These are phyloP conservation scores for Redunca redunca DNA, from an alignment of 2,113 vertebrate genomes.

Conservation along the genomic window DNA sequence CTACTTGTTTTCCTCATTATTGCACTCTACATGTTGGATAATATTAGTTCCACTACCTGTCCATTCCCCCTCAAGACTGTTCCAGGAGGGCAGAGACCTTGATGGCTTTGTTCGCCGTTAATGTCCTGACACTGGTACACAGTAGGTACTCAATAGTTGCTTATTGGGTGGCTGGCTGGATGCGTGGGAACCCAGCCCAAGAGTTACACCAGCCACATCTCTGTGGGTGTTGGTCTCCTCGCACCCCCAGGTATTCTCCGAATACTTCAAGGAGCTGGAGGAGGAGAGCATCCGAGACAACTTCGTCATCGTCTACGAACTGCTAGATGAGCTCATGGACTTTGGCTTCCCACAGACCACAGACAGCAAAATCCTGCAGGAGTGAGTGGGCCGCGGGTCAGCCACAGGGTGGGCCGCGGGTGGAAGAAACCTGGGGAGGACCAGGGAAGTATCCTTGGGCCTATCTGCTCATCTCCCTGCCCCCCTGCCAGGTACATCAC, in stretches of 20 bases:
- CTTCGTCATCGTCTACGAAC: conserved; percentile 94
- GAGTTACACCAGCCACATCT: not conserved
- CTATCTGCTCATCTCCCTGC: not conserved
- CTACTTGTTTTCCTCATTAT: not conserved
- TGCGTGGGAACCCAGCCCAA: not conserved
- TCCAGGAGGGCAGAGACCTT: no score
- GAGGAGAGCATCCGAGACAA: conserved; percentile 97
- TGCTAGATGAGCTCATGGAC: conserved; percentile 96
- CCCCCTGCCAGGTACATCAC: conserved; percentile 89
- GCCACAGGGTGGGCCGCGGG: fast-evolving
- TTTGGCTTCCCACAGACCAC: conserved; percentile 97
- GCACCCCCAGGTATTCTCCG: conserved; percentile 87
- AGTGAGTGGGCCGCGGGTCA: conserved; percentile 79
- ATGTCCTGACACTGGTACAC: not conserved
- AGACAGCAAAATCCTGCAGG: conserved; percentile 95
- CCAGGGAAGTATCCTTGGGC: no score
- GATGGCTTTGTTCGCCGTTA: not conserved
- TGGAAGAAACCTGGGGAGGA: not conserved
- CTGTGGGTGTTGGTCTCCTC: not conserved
- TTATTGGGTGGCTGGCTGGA: not conserved
- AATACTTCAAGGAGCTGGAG: conserved; percentile 97
- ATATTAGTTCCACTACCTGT: not conserved
- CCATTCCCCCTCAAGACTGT: not conserved
- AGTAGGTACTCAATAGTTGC: not conserved
- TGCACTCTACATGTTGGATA: not conserved